Evolutionary conservation across 2,113 vertebrate species (phyloP).

Genomic region (Ictalurus punctatus): DNA sequence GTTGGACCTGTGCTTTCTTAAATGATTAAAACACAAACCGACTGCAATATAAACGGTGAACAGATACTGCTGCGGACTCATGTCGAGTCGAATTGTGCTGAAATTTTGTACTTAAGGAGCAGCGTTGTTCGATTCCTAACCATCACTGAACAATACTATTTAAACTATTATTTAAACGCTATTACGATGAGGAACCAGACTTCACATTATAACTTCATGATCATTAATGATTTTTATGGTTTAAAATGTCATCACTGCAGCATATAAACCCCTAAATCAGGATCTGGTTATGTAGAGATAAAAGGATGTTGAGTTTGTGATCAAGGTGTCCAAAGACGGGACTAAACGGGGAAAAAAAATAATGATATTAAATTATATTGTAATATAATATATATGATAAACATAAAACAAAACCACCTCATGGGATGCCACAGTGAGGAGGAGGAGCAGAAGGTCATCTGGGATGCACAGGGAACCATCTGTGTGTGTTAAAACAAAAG

Average conservation of each 20-base stretch:
- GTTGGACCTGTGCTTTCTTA: not conserved
- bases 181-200: no score
- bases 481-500: not conserved
- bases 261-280: not conserved
- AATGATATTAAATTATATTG: not conserved
- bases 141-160: not conserved
- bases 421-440: not conserved
- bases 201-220: not conserved
- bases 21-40: not conserved
- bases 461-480: slow-evolving; percentile 23
- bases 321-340: not conserved
- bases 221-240: not conserved
- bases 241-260: no score
- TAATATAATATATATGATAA: no score
- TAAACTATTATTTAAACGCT: no score
- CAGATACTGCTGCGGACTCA: not conserved
- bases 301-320: not conserved
- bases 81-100: not conserved
- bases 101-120: not conserved
- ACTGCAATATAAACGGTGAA: not conserved
- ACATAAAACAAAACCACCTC: not conserved
- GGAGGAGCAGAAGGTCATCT: not conserved
- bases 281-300: no score
- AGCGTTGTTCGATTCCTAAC: no score
- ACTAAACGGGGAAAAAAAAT: accelerated